phyloP scores from a whole-genome alignment of 2,888 invertebrate genomes.

The Lithodes maja region DNA sequence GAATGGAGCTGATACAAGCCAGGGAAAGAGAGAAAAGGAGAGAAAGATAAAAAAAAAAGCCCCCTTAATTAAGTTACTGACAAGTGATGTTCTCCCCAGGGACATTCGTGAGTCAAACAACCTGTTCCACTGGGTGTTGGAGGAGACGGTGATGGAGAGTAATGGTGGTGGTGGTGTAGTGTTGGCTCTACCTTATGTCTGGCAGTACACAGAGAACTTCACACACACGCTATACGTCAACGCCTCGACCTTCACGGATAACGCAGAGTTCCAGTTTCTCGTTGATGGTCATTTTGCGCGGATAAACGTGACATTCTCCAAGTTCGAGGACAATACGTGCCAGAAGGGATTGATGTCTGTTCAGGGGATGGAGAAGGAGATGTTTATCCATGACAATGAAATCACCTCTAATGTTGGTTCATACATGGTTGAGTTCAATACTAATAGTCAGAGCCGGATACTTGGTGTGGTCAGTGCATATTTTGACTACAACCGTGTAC shows the following conservation, averaged over 20 bases:
- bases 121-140: conserved; percentile 94
- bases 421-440: conserved; percentile 89
- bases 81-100: conserved; percentile 76
- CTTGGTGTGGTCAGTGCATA: conserved; percentile 88
- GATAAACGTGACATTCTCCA: conserved; percentile 89
- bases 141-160: conserved; percentile 89
- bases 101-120: conserved; percentile 97
- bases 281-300: conserved; percentile 96
- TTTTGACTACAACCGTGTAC: conserved; percentile 86
- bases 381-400: conserved; percentile 86
- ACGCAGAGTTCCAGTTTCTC: conserved; percentile 87
- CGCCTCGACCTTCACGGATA: conserved; percentile 91
- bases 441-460: conserved; percentile 95
- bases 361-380: conserved; percentile 97
- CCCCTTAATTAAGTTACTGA: background rate
- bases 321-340: conserved; percentile 90
- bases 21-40: background rate
- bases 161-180: conserved; percentile 92
- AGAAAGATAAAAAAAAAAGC: background rate
- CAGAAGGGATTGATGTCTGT: conserved; percentile 86
- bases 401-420: conserved; percentile 87
- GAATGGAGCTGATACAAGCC: too few relatives aligned
- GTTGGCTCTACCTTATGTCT: conserved; percentile 92
- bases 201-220: conserved; percentile 95
- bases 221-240: conserved; percentile 92